Percentiles rank a stretch among this genome's conserved stretches.
These are phyloP conservation scores for Sympetrum striolatum DNA, from an alignment of 2,888 invertebrate species.

Conservation along the genomic window DNA sequence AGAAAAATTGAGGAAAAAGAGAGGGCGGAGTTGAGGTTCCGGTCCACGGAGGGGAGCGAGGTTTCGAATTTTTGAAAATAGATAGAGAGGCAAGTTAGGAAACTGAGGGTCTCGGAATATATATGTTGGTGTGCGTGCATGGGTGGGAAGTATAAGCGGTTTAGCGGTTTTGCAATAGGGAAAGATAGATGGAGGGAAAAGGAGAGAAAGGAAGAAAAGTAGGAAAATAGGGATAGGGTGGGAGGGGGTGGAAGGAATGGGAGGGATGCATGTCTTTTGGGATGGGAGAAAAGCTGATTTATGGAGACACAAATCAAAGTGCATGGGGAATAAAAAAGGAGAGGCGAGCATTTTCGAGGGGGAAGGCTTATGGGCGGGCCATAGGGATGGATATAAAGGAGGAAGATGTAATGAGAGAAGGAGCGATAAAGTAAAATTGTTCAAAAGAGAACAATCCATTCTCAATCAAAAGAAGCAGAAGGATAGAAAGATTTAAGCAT, in stretches of 20 bases:
- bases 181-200: neutral
- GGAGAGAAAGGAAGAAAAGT: neutral
- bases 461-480: neutral
- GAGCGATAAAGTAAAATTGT: neutral
- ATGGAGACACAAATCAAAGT: constrained; percentile 40
- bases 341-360: constrained; percentile 2
- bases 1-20: neutral
- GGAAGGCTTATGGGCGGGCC: neutral
- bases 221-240: neutral
- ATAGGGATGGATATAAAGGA: neutral
- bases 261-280: neutral
- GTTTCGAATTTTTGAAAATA: neutral
- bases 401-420: neutral
- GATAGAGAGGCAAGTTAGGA: neutral
- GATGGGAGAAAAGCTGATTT: constrained; percentile 29
- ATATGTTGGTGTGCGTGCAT: neutral
- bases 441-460: neutral
- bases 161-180: neutral
- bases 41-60: neutral
- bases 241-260: neutral
- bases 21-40: neutral
- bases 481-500: neutral
- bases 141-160: neutral
- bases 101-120: neutral
- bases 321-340: constrained; percentile 15